Evolutionary conservation across 2,888 invertebrate genomes (phyloP), one percentile per base, ranked within the genome.

Genomic region (Masnerella sp.): DNA sequence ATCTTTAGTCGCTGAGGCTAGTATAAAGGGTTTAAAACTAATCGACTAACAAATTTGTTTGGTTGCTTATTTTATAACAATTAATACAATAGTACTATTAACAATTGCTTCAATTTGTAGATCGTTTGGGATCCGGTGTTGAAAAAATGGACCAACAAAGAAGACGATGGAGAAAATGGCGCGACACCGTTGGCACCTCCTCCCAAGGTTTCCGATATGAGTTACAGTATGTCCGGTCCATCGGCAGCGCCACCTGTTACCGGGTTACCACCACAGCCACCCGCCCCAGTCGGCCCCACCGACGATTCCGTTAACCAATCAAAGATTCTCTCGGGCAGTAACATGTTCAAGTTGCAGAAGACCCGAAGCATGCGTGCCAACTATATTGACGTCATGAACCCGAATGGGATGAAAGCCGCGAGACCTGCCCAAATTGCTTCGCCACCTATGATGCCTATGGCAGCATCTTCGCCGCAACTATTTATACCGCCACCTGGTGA

Each of bases 91-190:
- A n/a, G n/a, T n/a, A n/a, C n/a, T n/a, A n/a, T n/a, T n/a, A n/a
- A n/a, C n/a, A n/a, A n/a, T n/a, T n/a, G n/a, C n/a, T n/a, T n/a
- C n/a, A 15, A 43, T 76, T 77, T 79, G 34, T 86, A 95, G 95
- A 97, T 97, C 90, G 94, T 97, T 56, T 98, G 97, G 97, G 96
- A 97, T 89, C 90, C 93, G 64, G 92, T 92, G n/a, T 91, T 90
- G 82, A 95, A 96, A 85, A 91, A 92, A 78, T 98, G 97, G 97
- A 90, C 92, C 49, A 95, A 97, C 88, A 91, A 92, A 38, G 95
- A 95, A 85, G 93, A 91, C 20, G 93, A 92, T 42, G 92, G 89
- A 4, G 91, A 91, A 17, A 92, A 89, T 54, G 84, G 87, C 2
- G 86, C 86, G 0, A 82, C 87, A 49, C 88, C 89, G 20, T 86